A percentile compares a stretch with the other conserved stretches of the same genome.
Evolutionary conservation across 2,113 vertebrate species (phyloP).

Genomic region (Podarcis raffonei): DNA sequence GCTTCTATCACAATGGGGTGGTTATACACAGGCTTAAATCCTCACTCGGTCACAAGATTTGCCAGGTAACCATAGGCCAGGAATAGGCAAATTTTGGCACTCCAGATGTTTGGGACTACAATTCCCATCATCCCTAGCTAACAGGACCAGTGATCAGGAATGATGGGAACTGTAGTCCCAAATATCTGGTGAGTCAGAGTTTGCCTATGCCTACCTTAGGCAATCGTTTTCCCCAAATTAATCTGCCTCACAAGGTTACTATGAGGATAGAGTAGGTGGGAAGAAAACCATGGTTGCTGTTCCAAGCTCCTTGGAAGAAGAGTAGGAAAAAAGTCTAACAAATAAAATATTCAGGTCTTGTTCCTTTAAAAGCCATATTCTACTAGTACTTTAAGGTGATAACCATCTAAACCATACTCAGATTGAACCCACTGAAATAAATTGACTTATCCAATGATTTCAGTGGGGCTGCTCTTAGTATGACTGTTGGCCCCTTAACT

Average conservation of each 20-base stretch:
- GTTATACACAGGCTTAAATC: background rate
- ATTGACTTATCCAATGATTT: no score
- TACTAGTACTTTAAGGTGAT: background rate
- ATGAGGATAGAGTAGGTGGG: background rate
- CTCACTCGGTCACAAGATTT: background rate
- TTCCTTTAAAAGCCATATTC: background rate
- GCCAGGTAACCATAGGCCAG: background rate
- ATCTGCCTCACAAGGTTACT: background rate
- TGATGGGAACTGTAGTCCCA: no score
- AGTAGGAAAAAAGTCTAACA: background rate
- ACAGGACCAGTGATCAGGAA: no score
- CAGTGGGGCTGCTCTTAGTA: no score
- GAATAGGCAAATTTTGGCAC: no score
- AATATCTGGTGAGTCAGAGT: no score
- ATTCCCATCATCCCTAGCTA: no score
- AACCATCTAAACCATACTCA: background rate
- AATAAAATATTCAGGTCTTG: background rate
- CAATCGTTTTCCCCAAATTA: background rate
- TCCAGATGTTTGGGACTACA: no score
- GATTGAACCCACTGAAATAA: no score
- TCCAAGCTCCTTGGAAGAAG: background rate
- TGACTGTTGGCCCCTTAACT: background rate
- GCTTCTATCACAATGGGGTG: background rate
- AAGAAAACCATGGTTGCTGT: background rate
- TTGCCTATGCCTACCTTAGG: background rate